Base-by-base conservation (phyloP, 2,888 invertebrate genomes). In the Spodoptera picta region DNA sequence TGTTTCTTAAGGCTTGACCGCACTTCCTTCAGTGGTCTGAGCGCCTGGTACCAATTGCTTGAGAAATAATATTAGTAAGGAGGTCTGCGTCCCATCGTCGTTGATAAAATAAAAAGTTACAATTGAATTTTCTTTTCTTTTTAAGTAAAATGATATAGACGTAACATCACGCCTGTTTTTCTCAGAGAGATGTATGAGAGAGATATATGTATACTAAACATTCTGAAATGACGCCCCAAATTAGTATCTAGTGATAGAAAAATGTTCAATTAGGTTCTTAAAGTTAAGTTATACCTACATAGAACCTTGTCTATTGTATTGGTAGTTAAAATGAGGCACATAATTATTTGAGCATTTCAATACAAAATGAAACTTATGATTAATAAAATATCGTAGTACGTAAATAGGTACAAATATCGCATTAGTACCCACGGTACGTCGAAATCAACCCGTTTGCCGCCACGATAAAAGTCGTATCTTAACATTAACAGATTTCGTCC, bases 41-140 rank as follows among this genome's bases (percentile, higher is more conserved):
- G 73, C 87, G 89, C 87, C 91, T 92, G 92, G 87, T 90, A 86
- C 85, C 90, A 91, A 92, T 93, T 90, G 91, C 89, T 85, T 83
- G 81, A 80, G 86, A 89, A 89, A 91, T 91, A 89, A 90, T 89
- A 88, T 92, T 90, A 87, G 83, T 85, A 79, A 81, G 84, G 83
- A 84, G 86, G 85, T 69, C 59, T 77, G 86, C 86, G 88, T 83
- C 77, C 62, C 74, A 85, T 84, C 84, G 73, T 65, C 74, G 75
- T 75, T 79, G 80, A 88, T 87, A 83, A 79, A 83, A 84, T 76
- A 78, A 84, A 85, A 81, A 80, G 70, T 64, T 63, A 69, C 79
- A 79, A 79, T 79, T 44, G 65, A 77, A 79, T 79, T 61, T 59
- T 75, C 67, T 69, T 79, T 80, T 72, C 69, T 67, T 61, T 41